Evolutionary conservation across 1,140 invertebrate genomes (phyloP).

Genomic region (Lysiphlebus fabarum): DNA sequence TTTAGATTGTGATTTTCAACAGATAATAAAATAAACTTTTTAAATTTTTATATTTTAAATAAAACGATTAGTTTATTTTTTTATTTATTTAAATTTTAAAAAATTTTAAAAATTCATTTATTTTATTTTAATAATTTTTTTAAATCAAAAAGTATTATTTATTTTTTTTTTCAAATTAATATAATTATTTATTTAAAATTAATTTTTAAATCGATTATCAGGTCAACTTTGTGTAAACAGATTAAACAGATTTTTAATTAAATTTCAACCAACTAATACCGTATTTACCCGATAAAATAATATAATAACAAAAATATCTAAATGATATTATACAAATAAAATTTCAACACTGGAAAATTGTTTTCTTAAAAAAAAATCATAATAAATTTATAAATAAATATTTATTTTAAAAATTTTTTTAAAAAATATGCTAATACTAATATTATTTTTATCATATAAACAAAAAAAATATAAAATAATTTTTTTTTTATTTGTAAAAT

Average conservation of each 20-base stretch:
- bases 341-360: background rate
- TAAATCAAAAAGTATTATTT: background rate
- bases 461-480: too few species aligned
- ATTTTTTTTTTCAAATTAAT: too few species aligned
- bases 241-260: constrained; percentile 9
- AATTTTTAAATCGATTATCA: constrained; percentile 18
- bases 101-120: too few species aligned
- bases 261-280: constrained; percentile 9
- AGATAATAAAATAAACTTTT: too few species aligned
- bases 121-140: background rate
- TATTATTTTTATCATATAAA: constrained; percentile 3
- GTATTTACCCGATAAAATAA: background rate
- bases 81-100: background rate
- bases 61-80: background rate
- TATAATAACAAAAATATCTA: background rate
- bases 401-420: background rate
- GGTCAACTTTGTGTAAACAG: constrained; percentile 19
- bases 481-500: too few species aligned
- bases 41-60: background rate
- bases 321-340: background rate
- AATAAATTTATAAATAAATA: background rate
- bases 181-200: constrained; percentile 11
- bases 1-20: too few species aligned
- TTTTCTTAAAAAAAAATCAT: background rate
- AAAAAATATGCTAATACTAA: too few species aligned